Percentiles rank a stretch among this genome's conserved stretches.
phyloP scores from a whole-genome alignment of 2,113 vertebrate genomes.

The Campylomormyrus tamandua region DNA sequence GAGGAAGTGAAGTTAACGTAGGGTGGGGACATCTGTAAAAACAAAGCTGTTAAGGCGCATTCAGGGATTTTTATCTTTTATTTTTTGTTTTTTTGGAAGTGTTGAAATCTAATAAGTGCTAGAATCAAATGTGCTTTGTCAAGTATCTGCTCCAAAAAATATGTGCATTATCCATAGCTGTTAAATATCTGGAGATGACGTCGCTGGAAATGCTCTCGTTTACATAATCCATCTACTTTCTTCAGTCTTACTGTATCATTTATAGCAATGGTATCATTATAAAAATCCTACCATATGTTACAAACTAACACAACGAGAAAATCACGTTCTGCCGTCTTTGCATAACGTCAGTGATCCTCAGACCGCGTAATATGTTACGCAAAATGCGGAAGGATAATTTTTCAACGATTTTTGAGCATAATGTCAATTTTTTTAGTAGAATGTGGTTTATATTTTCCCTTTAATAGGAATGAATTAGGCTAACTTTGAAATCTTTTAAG shows the following conservation, averaged over 20 bases:
- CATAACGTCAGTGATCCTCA: not conserved
- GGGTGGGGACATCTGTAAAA: conserved; percentile 8
- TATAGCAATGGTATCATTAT: not conserved
- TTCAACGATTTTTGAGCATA: not conserved
- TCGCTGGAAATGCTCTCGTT: not conserved
- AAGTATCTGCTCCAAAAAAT: not conserved
- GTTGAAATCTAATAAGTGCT: not conserved
- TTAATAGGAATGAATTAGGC: not conserved
- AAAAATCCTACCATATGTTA: not conserved
- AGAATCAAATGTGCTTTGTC: not conserved
- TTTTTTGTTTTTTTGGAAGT: not conserved
- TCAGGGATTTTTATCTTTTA: not conserved
- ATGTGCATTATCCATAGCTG: conserved; percentile 5
- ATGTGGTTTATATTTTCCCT: not conserved
- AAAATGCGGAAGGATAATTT: not conserved
- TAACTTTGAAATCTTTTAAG: not conserved
- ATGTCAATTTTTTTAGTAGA: not conserved
- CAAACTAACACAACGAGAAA: not conserved
- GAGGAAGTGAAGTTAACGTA: not conserved
- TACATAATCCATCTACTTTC: not conserved
- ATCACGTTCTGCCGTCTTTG: not conserved
- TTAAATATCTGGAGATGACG: not conserved
- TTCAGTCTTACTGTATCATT: not conserved
- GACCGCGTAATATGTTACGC: not conserved
- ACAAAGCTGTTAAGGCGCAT: conserved; percentile 1